These are phyloP conservation scores for Eudemis profundana DNA, from an alignment of 2,888 invertebrate species.

Conservation along the genomic window DNA sequence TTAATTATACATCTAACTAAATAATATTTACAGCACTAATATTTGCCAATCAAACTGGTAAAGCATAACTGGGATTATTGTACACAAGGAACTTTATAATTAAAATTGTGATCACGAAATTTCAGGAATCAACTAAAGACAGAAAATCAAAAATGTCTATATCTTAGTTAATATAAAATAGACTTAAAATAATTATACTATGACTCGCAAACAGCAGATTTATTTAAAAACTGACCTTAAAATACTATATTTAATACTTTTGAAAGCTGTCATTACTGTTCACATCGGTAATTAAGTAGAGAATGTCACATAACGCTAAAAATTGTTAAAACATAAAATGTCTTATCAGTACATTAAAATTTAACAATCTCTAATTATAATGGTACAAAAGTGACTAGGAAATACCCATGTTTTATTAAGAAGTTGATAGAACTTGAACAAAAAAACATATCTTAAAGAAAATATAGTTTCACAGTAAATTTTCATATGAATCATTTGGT, in stretches of 20 bases:
- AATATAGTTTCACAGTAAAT: too few relatives aligned
- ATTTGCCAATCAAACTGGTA: background rate
- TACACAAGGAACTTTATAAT: conserved; percentile 1
- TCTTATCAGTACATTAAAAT: background rate
- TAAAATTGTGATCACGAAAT: conserved; percentile 7
- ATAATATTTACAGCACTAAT: conserved; percentile 39
- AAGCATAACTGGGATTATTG: background rate
- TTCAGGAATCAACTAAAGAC: background rate
- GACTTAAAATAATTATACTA: conserved; percentile 3
- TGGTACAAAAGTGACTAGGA: background rate
- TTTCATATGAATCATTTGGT: too few relatives aligned
- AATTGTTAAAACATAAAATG: background rate
- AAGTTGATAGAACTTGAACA: background rate
- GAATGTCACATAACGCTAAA: too few relatives aligned
- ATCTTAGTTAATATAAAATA: background rate
- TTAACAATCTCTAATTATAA: background rate
- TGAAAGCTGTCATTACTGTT: too few relatives aligned
- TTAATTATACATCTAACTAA: conserved; percentile 49
- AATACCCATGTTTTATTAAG: background rate
- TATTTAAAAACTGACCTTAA: too few relatives aligned
- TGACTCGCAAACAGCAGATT: conserved; percentile 14
- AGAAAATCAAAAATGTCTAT: background rate
- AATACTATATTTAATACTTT: too few relatives aligned
- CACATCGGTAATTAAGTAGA: too few relatives aligned
- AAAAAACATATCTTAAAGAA: too few relatives aligned